A percentile compares a stretch with the other conserved stretches of the same genome.
Evolutionary conservation across 1,140 invertebrate genomes (phyloP).

Genomic region (Leptinotarsa undecemlineata): DNA sequence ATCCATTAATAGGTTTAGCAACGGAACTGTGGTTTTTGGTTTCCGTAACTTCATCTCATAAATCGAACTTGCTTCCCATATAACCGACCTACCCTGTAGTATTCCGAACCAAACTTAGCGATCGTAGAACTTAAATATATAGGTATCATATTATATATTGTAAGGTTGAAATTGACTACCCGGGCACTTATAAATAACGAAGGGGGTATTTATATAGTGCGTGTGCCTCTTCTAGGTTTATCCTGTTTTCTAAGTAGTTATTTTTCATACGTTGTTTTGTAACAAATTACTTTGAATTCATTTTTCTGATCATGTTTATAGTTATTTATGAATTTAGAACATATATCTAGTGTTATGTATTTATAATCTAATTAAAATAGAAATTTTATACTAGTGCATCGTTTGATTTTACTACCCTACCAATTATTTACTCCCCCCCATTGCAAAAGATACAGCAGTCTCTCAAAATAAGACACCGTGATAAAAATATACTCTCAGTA

Average conservation of each 20-base stretch:
- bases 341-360: constrained; percentile 29
- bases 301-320: constrained; percentile 23
- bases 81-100: constrained; percentile 17
- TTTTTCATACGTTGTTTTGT: constrained; percentile 12
- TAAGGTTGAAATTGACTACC: constrained; percentile 24
- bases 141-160: constrained; percentile 29
- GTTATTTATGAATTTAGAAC: constrained; percentile 21
- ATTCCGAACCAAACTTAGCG: constrained; percentile 28
- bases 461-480: too few relatives aligned
- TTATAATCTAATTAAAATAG: constrained; percentile 22
- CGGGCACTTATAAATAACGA: constrained; percentile 29
- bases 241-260: not conserved
- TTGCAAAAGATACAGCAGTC: too few relatives aligned
- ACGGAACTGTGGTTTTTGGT: constrained; percentile 5
- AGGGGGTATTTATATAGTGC: constrained; percentile 26
- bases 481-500: too few relatives aligned
- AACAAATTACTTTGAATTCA: constrained; percentile 5
- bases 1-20: constrained; percentile 5
- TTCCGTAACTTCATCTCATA: not conserved
- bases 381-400: constrained; percentile 16
- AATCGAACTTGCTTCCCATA: constrained; percentile 4
- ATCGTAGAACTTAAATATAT: constrained; percentile 31
- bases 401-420: not conserved
- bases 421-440: too few relatives aligned
- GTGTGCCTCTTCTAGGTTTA: constrained; percentile 25